phyloP scores from a whole-genome alignment of 2,888 invertebrate genomes.

The Cerastis leucographa region DNA sequence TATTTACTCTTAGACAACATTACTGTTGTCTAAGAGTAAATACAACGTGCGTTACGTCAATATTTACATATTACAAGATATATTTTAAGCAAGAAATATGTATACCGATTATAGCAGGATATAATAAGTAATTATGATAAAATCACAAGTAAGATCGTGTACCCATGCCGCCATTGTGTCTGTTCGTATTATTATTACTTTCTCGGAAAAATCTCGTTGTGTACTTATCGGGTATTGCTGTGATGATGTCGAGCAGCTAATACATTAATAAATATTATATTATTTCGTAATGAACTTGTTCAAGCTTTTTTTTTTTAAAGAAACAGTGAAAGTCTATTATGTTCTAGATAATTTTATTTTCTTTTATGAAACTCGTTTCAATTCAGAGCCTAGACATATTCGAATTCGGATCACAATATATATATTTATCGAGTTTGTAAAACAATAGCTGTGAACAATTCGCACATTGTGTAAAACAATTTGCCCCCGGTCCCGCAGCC shows the following conservation, averaged over 20 bases:
- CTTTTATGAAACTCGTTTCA: not conserved
- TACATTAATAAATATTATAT: conserved; percentile 14
- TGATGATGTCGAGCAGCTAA: not conserved
- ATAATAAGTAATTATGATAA: conserved; percentile 45
- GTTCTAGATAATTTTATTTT: not conserved
- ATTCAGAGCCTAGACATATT: not conserved
- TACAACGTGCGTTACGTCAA: not conserved
- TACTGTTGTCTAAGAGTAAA: not conserved
- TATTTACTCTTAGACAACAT: too few relatives aligned
- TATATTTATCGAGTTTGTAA: not conserved
- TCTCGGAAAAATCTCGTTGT: not conserved
- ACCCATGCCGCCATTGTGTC: conserved; percentile 40
- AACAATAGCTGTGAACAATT: not conserved
- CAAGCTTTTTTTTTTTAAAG: not conserved
- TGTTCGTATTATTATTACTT: conserved; percentile 31
- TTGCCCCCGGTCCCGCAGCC: not conserved
- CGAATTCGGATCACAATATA: not conserved
- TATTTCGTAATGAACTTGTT: not conserved
- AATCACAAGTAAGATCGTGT: conserved; percentile 21
- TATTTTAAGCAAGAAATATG: not conserved
- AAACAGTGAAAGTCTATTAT: not conserved
- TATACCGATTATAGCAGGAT: not conserved
- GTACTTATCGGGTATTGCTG: conserved; percentile 21
- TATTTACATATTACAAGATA: not conserved
- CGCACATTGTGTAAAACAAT: not conserved